Conservation (phyloP, 2,797 vertebrate species). For the Gymnothorax javanicus region DNA sequence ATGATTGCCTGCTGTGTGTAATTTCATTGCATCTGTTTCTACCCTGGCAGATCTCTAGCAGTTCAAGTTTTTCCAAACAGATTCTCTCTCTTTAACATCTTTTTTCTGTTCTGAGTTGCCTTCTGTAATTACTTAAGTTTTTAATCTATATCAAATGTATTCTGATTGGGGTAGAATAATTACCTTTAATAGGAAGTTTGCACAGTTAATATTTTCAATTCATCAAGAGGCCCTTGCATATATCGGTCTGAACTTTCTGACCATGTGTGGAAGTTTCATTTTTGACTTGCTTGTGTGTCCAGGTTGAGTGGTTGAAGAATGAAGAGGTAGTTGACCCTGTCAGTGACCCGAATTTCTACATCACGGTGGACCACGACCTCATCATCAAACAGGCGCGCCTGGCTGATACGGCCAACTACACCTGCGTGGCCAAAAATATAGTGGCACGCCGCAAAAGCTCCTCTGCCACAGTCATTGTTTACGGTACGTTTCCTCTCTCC, state of each 20-base stretch:
- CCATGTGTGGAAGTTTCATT: background rate
- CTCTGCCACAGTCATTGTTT: slow-evolving; percentile 88
- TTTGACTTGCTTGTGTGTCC: slow-evolving; percentile 49
- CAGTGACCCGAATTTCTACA: slow-evolving; percentile 90
- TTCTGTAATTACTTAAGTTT: background rate
- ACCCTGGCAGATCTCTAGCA: background rate
- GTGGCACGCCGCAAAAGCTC: slow-evolving; percentile 92
- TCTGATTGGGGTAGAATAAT: too few species aligned
- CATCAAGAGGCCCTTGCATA: too few species aligned
- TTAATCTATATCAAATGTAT: too few species aligned
- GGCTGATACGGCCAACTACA: slow-evolving; percentile 97
- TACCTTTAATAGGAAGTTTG: too few species aligned
- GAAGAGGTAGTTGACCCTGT: slow-evolving; percentile 90
- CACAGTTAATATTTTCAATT: too few species aligned
- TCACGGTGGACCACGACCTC: slow-evolving; percentile 91
- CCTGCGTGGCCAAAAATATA: slow-evolving; percentile 98
- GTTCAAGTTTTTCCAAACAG: background rate
- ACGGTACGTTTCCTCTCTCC: slow-evolving; percentile 81
- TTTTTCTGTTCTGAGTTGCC: background rate
- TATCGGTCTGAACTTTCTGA: slow-evolving; percentile 19
- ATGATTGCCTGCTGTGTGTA: background rate
- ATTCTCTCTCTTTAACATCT: background rate
- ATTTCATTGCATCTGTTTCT: slow-evolving; percentile 1
- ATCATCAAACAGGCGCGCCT: slow-evolving; percentile 93
- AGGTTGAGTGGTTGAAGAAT: slow-evolving; percentile 98